phyloP scores from a whole-genome alignment of 2,113 vertebrate species.

The Actenoides lindsayi region DNA sequence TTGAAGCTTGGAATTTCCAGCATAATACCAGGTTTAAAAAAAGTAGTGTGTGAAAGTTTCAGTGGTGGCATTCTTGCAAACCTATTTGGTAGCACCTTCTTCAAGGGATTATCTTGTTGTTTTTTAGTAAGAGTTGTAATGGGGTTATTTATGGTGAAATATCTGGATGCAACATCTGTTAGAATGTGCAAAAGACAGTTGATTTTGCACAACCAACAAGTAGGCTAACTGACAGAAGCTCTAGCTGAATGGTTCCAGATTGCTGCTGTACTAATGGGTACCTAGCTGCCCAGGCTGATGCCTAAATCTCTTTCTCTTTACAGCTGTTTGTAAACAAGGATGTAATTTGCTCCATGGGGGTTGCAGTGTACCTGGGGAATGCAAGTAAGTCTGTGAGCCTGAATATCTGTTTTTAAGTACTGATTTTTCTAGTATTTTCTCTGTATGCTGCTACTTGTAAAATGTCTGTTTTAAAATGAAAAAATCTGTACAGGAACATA shows the following conservation, averaged over 20 bases:
- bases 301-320: constrained; percentile 1
- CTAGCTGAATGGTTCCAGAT: not conserved
- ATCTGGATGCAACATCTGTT: not conserved
- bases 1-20: not conserved
- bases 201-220: not conserved
- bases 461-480: not conserved
- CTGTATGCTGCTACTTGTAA: not conserved
- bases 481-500: not conserved
- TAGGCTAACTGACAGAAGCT: not conserved
- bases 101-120: not conserved
- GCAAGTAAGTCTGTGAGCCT: constrained; percentile 84
- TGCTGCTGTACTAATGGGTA: not conserved
- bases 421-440: not conserved
- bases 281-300: not conserved
- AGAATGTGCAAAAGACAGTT: not conserved
- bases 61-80: not conserved
- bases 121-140: not conserved
- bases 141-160: not conserved
- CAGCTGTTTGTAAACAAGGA: constrained; percentile 94
- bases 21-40: not conserved
- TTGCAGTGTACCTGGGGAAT: constrained; percentile 86
- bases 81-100: not conserved
- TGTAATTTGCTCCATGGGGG: constrained; percentile 87
- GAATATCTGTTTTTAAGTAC: not conserved
- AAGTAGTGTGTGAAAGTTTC: not conserved